These are phyloP conservation scores for Spilarctia lutea DNA, from an alignment of 2,888 invertebrate species.

Conservation along the genomic window DNA sequence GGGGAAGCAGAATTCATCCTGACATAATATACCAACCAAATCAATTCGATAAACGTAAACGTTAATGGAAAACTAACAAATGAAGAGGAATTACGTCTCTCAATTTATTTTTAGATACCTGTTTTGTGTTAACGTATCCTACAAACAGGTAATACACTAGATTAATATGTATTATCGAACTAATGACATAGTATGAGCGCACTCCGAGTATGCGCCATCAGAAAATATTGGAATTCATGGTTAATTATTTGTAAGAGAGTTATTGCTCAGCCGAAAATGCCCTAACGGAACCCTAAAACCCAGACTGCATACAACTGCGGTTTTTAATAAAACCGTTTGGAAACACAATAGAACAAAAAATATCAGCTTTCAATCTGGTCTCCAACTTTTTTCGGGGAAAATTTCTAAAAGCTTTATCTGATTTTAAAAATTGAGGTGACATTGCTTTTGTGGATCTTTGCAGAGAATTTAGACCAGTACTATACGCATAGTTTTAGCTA, in stretches of 20 bases:
- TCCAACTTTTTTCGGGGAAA: conserved; percentile 27
- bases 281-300: conserved; percentile 22
- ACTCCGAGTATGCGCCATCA: not conserved
- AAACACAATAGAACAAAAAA: conserved; percentile 35
- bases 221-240: not conserved
- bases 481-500: not conserved
- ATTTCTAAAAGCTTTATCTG: conserved; percentile 28
- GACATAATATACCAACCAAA: no score
- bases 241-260: not conserved
- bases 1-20: no score
- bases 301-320: conserved; percentile 38
- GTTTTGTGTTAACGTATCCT: no score
- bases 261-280: not conserved
- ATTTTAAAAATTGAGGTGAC: conserved; percentile 23
- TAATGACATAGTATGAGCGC: no score
- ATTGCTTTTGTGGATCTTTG: conserved; percentile 4
- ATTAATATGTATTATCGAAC: no score
- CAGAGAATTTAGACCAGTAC: not conserved
- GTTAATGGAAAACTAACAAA: no score
- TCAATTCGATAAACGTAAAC: no score
- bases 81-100: no score
- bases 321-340: conserved; percentile 46
- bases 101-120: no score
- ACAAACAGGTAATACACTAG: no score
- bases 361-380: conserved; percentile 43